These are phyloP conservation scores for Latrodectus elegans DNA, from an alignment of 2,888 invertebrate genomes.

Conservation along the genomic window DNA sequence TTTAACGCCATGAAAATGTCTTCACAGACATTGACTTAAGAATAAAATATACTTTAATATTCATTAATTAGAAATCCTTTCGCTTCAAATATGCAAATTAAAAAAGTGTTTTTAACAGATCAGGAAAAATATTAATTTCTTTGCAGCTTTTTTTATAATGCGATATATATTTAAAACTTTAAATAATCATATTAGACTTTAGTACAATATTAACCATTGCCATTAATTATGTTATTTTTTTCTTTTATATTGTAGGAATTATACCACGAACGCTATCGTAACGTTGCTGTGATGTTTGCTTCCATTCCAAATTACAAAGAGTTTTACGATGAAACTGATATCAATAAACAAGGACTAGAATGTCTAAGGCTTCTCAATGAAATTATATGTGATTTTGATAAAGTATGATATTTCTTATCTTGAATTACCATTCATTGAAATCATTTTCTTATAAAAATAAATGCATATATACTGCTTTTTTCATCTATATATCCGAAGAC, in stretches of 20 bases:
- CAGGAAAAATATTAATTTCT: background rate
- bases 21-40: too few relatives aligned
- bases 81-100: too few relatives aligned
- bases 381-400: constrained; percentile 98
- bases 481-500: too few relatives aligned
- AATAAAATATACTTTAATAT: too few relatives aligned
- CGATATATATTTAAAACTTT: background rate
- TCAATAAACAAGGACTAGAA: constrained; percentile 95
- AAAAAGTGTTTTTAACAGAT: too few relatives aligned
- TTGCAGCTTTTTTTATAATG: background rate
- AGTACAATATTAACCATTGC: background rate
- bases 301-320: constrained; percentile 98
- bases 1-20: too few relatives aligned
- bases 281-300: constrained; percentile 98
- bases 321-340: constrained; percentile 97
- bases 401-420: constrained; percentile 78
- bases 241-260: constrained; percentile 81
- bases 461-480: too few relatives aligned
- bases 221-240: background rate
- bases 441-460: too few relatives aligned
- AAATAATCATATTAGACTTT: background rate
- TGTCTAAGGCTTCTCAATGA: constrained; percentile 95
- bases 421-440: too few relatives aligned
- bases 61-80: too few relatives aligned
- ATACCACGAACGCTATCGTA: constrained; percentile 94